These are phyloP conservation scores for Myiozetetes cayanensis DNA, from an alignment of 2,113 vertebrate genomes.

Conservation along the genomic window DNA sequence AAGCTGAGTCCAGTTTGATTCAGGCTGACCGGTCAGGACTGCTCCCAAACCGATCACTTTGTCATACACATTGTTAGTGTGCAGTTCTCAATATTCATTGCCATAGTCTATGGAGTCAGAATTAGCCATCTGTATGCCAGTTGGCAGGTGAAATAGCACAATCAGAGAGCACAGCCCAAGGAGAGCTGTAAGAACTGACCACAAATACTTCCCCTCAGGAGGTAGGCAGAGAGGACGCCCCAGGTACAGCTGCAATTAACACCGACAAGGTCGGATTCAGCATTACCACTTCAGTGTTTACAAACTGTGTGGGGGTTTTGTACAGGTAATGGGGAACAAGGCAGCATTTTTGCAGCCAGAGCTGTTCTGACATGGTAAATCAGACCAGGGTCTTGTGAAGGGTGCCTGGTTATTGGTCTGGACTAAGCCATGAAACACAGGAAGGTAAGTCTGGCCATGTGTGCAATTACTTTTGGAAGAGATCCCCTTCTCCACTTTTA, in stretches of 20 bases:
- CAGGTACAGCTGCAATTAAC: not conserved
- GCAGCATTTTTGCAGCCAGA: not conserved
- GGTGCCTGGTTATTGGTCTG: not conserved
- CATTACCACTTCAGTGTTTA: not conserved
- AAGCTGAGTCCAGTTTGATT: not conserved
- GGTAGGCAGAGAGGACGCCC: not conserved
- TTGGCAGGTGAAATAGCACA: not conserved
- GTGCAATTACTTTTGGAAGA: not conserved
- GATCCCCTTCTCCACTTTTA: not conserved
- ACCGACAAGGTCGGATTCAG: rapidly evolving
- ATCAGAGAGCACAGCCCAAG: not conserved
- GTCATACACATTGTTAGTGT: not conserved
- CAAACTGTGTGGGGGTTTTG: not conserved
- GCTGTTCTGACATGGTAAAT: not conserved
- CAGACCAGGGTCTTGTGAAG: not conserved
- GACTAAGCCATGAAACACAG: not conserved
- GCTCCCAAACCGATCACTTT: not conserved
- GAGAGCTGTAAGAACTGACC: not conserved
- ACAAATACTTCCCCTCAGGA: not conserved
- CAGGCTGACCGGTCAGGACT: not conserved
- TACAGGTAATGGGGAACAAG: not conserved
- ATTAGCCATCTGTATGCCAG: not conserved
- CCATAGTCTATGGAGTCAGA: not conserved
- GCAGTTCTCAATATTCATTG: not conserved
- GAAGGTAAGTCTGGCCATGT: not conserved